phyloP scores from a whole-genome alignment of 2,888 invertebrate species.

The Parascotia fuliginaria region DNA sequence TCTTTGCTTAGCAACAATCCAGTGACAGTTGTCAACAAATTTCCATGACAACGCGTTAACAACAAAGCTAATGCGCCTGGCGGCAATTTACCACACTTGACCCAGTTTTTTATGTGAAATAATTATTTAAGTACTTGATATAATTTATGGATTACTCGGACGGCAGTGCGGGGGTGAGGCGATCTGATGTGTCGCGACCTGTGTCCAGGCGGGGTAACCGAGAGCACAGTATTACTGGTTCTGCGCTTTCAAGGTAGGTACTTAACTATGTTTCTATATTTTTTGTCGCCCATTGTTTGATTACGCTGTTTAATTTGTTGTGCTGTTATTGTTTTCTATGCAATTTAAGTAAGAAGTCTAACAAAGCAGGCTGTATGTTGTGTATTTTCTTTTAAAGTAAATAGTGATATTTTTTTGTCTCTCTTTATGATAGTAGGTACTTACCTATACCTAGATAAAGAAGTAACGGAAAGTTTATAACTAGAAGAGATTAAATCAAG shows the following conservation, averaged over 20 bases:
- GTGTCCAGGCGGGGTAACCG: slow-evolving; percentile 75
- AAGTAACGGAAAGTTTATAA: too few species aligned
- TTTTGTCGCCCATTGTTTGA: background rate
- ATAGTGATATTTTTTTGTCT: too few species aligned
- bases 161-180: slow-evolving; percentile 61
- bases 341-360: too few species aligned
- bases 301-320: too few species aligned
- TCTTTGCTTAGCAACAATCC: too few species aligned
- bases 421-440: too few species aligned
- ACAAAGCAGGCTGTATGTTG: too few species aligned
- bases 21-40: slow-evolving; percentile 31
- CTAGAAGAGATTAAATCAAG: too few species aligned
- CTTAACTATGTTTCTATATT: background rate
- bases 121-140: slow-evolving; percentile 38
- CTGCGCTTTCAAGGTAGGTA: slow-evolving; percentile 67
- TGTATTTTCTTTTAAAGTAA: too few species aligned
- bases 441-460: too few species aligned
- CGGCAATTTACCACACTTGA: slow-evolving; percentile 46
- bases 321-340: too few species aligned
- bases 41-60: slow-evolving; percentile 64
- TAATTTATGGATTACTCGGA: slow-evolving; percentile 80
- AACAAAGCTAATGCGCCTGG: slow-evolving; percentile 72
- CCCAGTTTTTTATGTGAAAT: slow-evolving; percentile 55
- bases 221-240: slow-evolving; percentile 69
- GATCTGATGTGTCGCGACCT: slow-evolving; percentile 66